Evolutionary conservation across 2,888 invertebrate species (phyloP).

Genomic region (Amorpha juglandis): DNA sequence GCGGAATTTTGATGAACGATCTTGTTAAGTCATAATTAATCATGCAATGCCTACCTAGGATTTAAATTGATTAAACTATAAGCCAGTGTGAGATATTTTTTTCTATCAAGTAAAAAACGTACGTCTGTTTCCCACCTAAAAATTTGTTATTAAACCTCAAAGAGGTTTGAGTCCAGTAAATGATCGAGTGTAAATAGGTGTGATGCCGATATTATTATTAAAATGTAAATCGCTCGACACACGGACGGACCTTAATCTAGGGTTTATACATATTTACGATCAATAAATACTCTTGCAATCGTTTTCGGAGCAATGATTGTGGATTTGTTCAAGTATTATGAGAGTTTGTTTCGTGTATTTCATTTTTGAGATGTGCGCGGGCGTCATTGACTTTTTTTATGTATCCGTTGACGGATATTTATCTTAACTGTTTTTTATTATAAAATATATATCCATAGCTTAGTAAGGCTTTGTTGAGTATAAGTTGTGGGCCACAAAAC

Average conservation of each 20-base stretch:
- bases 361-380: not conserved
- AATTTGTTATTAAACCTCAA: constrained; percentile 24
- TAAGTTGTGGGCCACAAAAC: too few relatives aligned
- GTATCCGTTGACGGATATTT: not conserved
- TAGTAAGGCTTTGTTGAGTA: not conserved
- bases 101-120: too few relatives aligned
- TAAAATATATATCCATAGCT: not conserved
- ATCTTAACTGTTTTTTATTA: not conserved
- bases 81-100: too few relatives aligned
- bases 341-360: not conserved
- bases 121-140: not conserved
- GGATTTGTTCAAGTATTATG: constrained; percentile 24
- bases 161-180: constrained; percentile 44
- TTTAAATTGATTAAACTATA: too few relatives aligned
- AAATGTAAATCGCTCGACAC: constrained; percentile 66
- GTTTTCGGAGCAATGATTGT: constrained; percentile 53
- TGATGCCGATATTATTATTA: constrained; percentile 62
- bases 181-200: constrained; percentile 39
- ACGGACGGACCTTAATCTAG: constrained; percentile 65
- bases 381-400: constrained; percentile 10
- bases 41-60: not conserved
- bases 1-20: too few relatives aligned
- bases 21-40: too few relatives aligned
- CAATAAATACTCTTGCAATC: constrained; percentile 61
- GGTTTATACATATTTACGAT: constrained; percentile 64